Evolutionary conservation across 2,888 invertebrate genomes (phyloP), one percentile per base, ranked within the genome.

Genomic region (Mesoligia furuncula): DNA sequence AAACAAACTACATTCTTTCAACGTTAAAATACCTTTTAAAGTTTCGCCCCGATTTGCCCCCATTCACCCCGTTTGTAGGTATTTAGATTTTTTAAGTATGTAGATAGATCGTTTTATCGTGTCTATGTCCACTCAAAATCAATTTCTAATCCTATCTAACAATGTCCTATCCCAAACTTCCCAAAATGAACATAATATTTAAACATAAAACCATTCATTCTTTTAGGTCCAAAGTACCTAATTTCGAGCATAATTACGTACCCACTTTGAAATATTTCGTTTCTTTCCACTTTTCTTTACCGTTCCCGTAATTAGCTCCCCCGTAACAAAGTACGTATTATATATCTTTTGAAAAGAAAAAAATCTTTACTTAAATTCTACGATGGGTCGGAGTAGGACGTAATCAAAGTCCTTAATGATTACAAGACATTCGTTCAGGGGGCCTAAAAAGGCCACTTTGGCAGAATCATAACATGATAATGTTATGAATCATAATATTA

Each of bases 221-320:
- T 84, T 76, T 85, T 80, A 79, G 69, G 83, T 83, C 75, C 81
- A 87, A 89, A 89, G 90, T 89, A 90, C 88, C 86, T 87, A 89
- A 77, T 88, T 89, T 87, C 79, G 79, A 79, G 87, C 88, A 87
- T 92, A 92, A 93, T 93, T 92, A 91, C 90, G 89, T 70, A 75
- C 72, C 84, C 88, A 86, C 89, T 88, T 88, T 87, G 90, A 88
- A 91, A 90, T 88, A 90, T 91, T 92, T 90, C 92, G 89, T 92
- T 91, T 89, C 89, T 89, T 89, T 85, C 81, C 76, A 88, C 86
- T 90, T 92, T 91, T 90, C 85, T 85, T 92, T 90, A 90, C 90
- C 88, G 90, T 78, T 79, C 68, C 72, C 80, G 83, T 90, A 90
- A 89, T 89, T 90, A 89, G 88, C 84, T 81, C 45, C 70, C 72